Percentiles rank a stretch among this genome's conserved stretches.
These are phyloP conservation scores for Ommatoiulus sabulosus DNA, from an alignment of 2,888 invertebrate species.

Conservation along the genomic window DNA sequence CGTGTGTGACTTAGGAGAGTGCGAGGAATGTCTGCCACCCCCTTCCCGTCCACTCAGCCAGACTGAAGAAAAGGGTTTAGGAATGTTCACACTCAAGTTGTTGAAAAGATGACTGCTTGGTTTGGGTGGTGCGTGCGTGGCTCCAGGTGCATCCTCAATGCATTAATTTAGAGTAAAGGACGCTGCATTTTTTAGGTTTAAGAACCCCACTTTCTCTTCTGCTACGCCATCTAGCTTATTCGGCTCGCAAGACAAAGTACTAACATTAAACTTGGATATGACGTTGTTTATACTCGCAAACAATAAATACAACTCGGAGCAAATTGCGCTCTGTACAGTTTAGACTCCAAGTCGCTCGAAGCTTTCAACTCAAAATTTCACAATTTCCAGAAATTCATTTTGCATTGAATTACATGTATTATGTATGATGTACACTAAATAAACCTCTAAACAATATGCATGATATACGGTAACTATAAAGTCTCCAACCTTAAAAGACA, in stretches of 20 bases:
- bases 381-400: too few species aligned
- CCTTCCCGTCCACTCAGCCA: not conserved
- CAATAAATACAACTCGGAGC: too few species aligned
- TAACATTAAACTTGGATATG: too few species aligned
- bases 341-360: too few species aligned
- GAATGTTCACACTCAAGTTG: conserved; percentile 35
- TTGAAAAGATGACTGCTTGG: conserved; percentile 1
- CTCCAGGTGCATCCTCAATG: not conserved
- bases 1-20: conserved; percentile 20
- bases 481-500: too few species aligned
- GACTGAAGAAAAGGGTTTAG: conserved; percentile 14
- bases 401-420: too few species aligned
- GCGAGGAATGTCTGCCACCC: not conserved
- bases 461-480: too few species aligned
- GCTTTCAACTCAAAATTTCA: too few species aligned
- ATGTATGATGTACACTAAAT: too few species aligned
- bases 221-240: not conserved
- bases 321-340: too few species aligned
- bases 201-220: not conserved
- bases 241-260: not conserved
- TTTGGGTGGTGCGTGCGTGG: not conserved
- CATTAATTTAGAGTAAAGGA: not conserved
- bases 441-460: too few species aligned
- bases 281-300: too few species aligned
- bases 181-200: not conserved